Evolutionary conservation across 1,140 invertebrate genomes (phyloP), one percentile per base, ranked within the genome.

Genomic region (Ceratoteleas bidentatus): DNA sequence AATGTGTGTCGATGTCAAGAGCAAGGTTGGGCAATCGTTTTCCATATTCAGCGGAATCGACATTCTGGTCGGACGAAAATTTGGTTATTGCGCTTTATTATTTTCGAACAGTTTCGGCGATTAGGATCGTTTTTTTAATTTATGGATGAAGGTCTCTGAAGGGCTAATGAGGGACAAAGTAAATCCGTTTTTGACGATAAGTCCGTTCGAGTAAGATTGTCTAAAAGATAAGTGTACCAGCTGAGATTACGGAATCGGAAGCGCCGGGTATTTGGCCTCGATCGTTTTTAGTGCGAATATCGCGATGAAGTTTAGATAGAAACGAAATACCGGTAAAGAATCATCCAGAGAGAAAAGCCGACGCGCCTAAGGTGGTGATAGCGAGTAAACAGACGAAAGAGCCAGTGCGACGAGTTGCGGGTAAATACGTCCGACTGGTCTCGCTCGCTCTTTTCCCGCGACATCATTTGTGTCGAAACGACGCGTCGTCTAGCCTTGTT

Each of bases 251-350:
- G 62, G 68, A 79, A 73, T 79, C 76, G 69, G 76, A 79, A 79
- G 62, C 56, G 50, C 16, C 52, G 45, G 38, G 38, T 50, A 43
- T 62, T 58, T 64, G 76, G 62, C 68, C 76, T 79, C 61, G 13
- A 79, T 79, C 61, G 76, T 73, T 79, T 79, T 79, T 73, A 79
- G 76, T 79, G 76, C 76, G 76, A 79, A 79, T 79, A 79, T 72
- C 76, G 56, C 36, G 68, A 72, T 72, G 75, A 77, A 77, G 74
- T 58, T 72, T 15, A 24, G 62, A 73, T 68, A 62, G 68, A 73
- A 65, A 68, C 38, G 15, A 79, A 78, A 66, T 66, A 60, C 68
- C 34, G 60, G 61, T 72, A 52, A 73, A 56, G 61, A 73, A 73
- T 72, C 34, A 36, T 33, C n/a, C 52, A 24, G 34, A 79, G 68